Evolutionary conservation across 1,140 invertebrate species (phyloP), one percentile per base, ranked within the genome.

Genomic region (Heliconius eleuchia): DNA sequence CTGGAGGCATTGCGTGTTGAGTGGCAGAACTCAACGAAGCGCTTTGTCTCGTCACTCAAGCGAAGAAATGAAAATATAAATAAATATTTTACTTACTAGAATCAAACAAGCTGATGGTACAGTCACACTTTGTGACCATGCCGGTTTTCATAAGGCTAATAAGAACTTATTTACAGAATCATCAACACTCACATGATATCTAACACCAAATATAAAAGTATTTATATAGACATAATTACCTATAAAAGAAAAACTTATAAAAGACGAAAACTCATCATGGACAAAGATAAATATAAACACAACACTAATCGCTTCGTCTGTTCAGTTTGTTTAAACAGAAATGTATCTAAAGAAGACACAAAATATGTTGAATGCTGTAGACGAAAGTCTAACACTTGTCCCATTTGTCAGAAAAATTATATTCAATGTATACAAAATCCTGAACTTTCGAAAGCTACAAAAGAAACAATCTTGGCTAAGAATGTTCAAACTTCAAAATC

Each of bases 321-420:
- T 78, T 89, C 88, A 16, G 86, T 91, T 13, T 92, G 90, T 79
- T 80, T 90, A 13, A 91, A 89, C 72, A 80, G 78, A 76, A 88
- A 85, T 55, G 66, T 80, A 1, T 82, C 76, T 73, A 78, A 82
- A 74, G 83, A 85, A 70, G 73, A 73, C n/a, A 73, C 16, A 19
- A 79, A 60, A 57, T 80, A 76, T 73, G 30, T 74, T 13, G 84
- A 86, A 73, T 76, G 79, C 16, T 77, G 76, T 74, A 83, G 85
- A 81, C 78, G 74, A 57, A 83, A 81, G 70, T 79, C 84, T 1
- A 87, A 84, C 81, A 85, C 83, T 0, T 92, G 88, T 78, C 88
- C 87, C 0, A 81, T 88, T 42, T 92, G 89, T 74, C 80, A 84
- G 13, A 85, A 82, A 70, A 79, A 11, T 16, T 81, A 79, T 37